A percentile compares a stretch with the other conserved stretches of the same genome.
phyloP scores from a whole-genome alignment of 1,140 invertebrate genomes.

The Aphelenchoides avenae region DNA sequence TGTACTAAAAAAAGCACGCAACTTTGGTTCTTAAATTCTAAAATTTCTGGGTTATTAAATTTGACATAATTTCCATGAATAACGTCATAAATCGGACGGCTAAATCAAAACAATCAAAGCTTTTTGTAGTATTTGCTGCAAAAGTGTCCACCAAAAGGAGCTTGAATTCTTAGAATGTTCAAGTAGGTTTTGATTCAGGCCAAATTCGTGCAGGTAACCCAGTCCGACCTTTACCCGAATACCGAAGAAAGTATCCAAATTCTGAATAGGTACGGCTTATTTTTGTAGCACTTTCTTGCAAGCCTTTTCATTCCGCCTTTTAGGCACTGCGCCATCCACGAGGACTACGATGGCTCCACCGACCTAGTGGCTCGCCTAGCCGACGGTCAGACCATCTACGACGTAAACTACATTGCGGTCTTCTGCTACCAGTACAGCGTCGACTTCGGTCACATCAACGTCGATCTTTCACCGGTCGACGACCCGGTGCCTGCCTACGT shows the following conservation, averaged over 20 bases:
- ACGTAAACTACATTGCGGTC: conserved; percentile 41
- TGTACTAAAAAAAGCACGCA: no score
- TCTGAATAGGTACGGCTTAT: no score
- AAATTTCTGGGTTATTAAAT: no score
- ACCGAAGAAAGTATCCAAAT: no score
- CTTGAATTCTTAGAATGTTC: neutral
- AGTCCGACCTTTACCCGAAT: no score
- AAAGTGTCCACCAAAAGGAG: neutral
- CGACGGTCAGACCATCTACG: conserved; percentile 38
- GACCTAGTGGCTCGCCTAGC: conserved; percentile 36
- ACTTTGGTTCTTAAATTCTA: no score
- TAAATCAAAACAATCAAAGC: no score
- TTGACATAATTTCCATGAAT: no score
- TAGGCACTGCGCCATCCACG: conserved; percentile 39
- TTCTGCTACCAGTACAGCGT: conserved; percentile 46
- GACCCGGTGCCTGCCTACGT: conserved; percentile 32
- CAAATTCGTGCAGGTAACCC: no score
- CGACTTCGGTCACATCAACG: conserved; percentile 41
- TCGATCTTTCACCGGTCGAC: conserved; percentile 22
- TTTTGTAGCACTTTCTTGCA: no score
- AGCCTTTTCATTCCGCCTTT: no score
- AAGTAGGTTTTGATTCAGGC: neutral
- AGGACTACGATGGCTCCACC: conserved; percentile 35
- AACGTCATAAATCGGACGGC: no score
- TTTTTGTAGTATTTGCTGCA: neutral